phyloP scores from a whole-genome alignment of 2,888 invertebrate species.

The Nomada lathburiana region DNA sequence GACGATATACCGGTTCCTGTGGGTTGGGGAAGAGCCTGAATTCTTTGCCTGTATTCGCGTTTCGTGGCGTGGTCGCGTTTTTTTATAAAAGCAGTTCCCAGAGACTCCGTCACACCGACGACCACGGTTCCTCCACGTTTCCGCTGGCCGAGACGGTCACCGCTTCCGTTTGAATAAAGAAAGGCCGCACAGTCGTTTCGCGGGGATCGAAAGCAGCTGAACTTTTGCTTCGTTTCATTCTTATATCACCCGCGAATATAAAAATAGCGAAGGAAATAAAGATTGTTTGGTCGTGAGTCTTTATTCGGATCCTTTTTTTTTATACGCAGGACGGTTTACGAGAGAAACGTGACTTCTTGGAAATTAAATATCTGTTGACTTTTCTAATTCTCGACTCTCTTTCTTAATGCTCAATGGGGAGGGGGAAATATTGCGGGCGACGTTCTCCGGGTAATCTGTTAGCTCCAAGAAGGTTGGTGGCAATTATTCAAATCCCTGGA shows the following conservation, averaged over 20 bases:
- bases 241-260: not conserved
- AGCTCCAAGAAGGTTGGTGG: no score
- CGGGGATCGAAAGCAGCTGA: slow-evolving; percentile 8
- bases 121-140: slow-evolving; percentile 19
- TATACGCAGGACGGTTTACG: not conserved
- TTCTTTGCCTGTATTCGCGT: slow-evolving; percentile 50
- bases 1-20: slow-evolving; percentile 50
- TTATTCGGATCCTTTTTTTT: not conserved
- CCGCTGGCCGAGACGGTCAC: slow-evolving; percentile 33
- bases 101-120: slow-evolving; percentile 1
- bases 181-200: not conserved
- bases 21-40: slow-evolving; percentile 43
- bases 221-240: not conserved
- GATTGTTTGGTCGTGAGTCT: not conserved
- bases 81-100: slow-evolving; percentile 32
- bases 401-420: not conserved
- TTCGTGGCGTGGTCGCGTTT: slow-evolving; percentile 17
- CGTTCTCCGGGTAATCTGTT: no score
- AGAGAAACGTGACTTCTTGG: slow-evolving; percentile 15
- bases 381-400: not conserved
- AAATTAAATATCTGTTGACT: slow-evolving; percentile 22
- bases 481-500: no score
- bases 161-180: slow-evolving; percentile 56
- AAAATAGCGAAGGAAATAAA: not conserved
- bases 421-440: no score